Evolutionary conservation across 2,113 vertebrate genomes (phyloP).

Genomic region (Pimephales promelas): DNA sequence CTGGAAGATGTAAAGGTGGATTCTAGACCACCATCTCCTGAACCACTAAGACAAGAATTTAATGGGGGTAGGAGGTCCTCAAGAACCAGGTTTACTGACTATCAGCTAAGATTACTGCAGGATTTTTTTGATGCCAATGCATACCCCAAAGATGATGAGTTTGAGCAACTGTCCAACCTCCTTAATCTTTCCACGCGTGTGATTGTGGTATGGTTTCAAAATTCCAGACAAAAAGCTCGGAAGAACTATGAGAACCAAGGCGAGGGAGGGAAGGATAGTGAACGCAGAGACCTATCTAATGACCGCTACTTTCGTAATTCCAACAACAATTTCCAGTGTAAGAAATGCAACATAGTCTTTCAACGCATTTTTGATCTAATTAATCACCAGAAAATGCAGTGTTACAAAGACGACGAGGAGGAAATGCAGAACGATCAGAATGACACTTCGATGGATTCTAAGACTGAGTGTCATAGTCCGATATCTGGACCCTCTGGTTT

Average conservation of each 20-base stretch:
- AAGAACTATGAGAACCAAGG: constrained; percentile 93
- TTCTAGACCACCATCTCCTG: constrained; percentile 83
- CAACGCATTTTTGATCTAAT: constrained; percentile 88
- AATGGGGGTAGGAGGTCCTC: constrained; percentile 91
- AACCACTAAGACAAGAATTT: constrained; percentile 84
- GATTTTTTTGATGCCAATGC: constrained; percentile 96
- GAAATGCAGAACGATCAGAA: constrained; percentile 88
- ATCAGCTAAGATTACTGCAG: constrained; percentile 92
- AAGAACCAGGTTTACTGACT: constrained; percentile 93
- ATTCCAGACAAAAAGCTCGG: constrained; percentile 93
- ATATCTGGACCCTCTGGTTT: constrained; percentile 81
- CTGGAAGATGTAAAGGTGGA: constrained; percentile 91
- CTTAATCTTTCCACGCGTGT: constrained; percentile 91
- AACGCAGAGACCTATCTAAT: constrained; percentile 81
- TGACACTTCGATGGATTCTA: constrained; percentile 91
- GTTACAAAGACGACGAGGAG: constrained; percentile 88
- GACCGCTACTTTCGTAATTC: constrained; percentile 86
- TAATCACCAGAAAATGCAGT: constrained; percentile 87
- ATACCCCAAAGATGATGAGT: constrained; percentile 97
- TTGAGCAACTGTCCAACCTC: constrained; percentile 91
- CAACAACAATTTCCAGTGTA: constrained; percentile 88
- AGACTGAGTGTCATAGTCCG: constrained; percentile 82
- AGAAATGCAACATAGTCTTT: constrained; percentile 86
- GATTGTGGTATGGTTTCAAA: constrained; percentile 99
- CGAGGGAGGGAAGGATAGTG: constrained; percentile 87